Evolutionary conservation across 2,888 invertebrate species (phyloP).

Genomic region (Atethmia centrago): DNA sequence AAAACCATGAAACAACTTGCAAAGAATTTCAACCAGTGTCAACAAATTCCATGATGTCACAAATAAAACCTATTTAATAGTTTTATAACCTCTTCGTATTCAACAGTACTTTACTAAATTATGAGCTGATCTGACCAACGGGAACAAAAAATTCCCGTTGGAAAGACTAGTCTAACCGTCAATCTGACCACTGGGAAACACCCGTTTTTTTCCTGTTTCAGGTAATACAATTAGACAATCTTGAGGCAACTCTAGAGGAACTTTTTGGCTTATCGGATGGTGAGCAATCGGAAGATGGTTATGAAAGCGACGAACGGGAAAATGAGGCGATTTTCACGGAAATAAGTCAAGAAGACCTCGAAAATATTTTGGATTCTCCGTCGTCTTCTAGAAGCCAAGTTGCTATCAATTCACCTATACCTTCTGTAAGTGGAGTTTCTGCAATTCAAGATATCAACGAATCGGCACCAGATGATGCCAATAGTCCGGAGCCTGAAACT

Average conservation of each 20-base stretch:
- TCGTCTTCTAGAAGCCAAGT: constrained; percentile 41
- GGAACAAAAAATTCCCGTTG: too few species aligned
- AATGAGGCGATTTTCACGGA: constrained; percentile 47
- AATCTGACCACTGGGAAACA: too few species aligned
- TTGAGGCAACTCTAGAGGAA: constrained; percentile 43
- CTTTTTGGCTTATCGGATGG: constrained; percentile 45
- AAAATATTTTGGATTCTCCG: constrained; percentile 47
- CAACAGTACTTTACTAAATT: too few species aligned
- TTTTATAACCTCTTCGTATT: too few species aligned
- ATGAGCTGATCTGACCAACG: too few species aligned
- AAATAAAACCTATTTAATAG: too few species aligned
- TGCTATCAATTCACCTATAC: constrained; percentile 36
- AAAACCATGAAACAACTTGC: too few species aligned
- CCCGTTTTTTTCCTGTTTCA: constrained; percentile 43
- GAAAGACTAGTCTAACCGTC: too few species aligned
- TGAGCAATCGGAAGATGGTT: constrained; percentile 45
- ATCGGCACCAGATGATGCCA: constrained; percentile 38
- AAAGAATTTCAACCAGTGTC: too few species aligned
- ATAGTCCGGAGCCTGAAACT: constrained; percentile 16
- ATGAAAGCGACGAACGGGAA: constrained; percentile 44
- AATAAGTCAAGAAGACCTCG: constrained; percentile 38
- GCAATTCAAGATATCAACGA: constrained; percentile 36
- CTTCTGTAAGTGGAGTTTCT: constrained; percentile 38
- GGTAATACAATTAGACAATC: constrained; percentile 34
- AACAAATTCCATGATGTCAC: too few species aligned